These are phyloP conservation scores for Cyanoderma ruficeps DNA, from an alignment of 2,113 vertebrate genomes.

Conservation along the genomic window DNA sequence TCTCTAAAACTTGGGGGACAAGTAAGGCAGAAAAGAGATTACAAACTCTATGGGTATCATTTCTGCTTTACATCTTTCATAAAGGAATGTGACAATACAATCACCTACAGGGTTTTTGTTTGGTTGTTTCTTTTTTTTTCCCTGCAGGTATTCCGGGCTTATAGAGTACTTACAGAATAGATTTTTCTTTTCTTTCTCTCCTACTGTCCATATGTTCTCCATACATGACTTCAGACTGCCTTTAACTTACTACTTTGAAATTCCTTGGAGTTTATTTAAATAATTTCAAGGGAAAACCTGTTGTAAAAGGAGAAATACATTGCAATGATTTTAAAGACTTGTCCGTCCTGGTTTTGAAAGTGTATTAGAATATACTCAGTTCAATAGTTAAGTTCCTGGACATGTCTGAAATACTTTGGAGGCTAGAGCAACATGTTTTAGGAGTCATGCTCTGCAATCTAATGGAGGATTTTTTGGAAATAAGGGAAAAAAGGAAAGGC, in stretches of 20 bases:
- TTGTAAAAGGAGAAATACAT: neutral
- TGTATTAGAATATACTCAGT: neutral
- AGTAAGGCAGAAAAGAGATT: neutral
- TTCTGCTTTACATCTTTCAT: neutral
- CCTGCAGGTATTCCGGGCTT: neutral
- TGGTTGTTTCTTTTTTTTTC: neutral
- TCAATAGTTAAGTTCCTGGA: neutral
- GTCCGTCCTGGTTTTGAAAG: neutral
- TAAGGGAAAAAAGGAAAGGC: neutral
- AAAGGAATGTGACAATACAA: neutral
- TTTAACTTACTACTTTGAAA: slow-evolving; percentile 16
- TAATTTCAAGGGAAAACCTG: neutral
- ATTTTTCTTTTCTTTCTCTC: too few relatives aligned
- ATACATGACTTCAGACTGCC: neutral
- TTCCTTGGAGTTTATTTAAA: neutral
- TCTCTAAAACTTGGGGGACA: neutral
- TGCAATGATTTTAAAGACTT: neutral
- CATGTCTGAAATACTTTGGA: neutral
- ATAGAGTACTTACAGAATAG: neutral
- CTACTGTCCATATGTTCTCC: neutral
- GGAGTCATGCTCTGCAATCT: neutral
- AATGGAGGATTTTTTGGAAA: neutral
- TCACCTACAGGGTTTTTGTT: neutral
- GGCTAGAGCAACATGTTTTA: neutral
- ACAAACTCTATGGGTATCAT: neutral